Conservation (phyloP, 2,888 invertebrate species). For the Xestia xanthographa region DNA sequence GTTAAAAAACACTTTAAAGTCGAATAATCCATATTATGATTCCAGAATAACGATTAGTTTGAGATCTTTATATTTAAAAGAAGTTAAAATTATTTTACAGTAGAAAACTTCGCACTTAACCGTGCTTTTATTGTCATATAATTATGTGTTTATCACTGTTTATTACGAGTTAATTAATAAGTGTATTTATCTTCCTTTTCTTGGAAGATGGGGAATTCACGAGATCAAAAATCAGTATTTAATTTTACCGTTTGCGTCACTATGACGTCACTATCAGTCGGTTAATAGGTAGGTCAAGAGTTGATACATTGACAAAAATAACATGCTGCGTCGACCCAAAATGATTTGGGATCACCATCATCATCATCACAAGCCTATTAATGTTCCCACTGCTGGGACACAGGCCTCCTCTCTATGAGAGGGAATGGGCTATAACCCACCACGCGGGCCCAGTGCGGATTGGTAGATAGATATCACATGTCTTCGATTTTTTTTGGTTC, state of each 20-base stretch:
- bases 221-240: background rate
- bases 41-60: background rate
- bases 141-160: background rate
- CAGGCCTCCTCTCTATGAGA: too few species aligned
- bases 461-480: too few species aligned
- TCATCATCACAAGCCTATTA: too few species aligned
- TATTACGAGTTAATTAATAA: background rate
- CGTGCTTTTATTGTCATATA: background rate
- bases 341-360: too few species aligned
- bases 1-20: background rate
- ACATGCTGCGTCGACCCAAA: too few species aligned
- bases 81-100: background rate
- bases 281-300: slow-evolving; percentile 30
- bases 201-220: slow-evolving; percentile 33
- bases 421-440: too few species aligned
- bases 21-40: background rate
- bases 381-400: too few species aligned
- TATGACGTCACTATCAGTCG: slow-evolving; percentile 10
- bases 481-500: too few species aligned
- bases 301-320: slow-evolving; percentile 20
- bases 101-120: background rate
- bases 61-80: background rate
- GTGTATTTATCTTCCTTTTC: slow-evolving; percentile 11
- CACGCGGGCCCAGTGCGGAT: too few species aligned
- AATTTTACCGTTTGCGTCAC: background rate